Percentiles rank a stretch among this genome's conserved stretches.
Evolutionary conservation across 2,113 vertebrate species (phyloP).

Genomic region (Labeo catla): DNA sequence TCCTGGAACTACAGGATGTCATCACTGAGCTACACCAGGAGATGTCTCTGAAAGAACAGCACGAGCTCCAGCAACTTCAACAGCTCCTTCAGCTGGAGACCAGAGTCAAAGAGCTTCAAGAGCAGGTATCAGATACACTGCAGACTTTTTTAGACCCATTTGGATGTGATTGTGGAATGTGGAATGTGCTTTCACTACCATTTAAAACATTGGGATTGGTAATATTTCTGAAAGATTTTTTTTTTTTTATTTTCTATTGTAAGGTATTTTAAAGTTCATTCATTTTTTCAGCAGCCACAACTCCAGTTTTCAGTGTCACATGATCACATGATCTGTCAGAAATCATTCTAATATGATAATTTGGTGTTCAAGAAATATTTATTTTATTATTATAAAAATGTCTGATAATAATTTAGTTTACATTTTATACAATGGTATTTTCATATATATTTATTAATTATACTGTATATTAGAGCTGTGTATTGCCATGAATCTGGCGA

Average conservation of each 20-base stretch:
- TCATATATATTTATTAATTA: no score
- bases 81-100: constrained; percentile 61
- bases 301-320: neutral
- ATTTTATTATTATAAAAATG: no score
- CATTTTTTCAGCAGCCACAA: neutral
- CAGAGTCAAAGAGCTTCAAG: constrained; percentile 56
- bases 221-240: neutral
- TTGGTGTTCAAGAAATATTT: no score
- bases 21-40: constrained; percentile 64
- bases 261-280: neutral
- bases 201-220: neutral
- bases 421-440: no score
- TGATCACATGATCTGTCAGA: neutral
- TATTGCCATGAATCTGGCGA: no score
- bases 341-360: neutral
- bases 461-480: no score
- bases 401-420: no score
- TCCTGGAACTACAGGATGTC: constrained; percentile 63
- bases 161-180: neutral
- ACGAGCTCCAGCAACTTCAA: constrained; percentile 59
- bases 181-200: neutral
- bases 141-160: neutral
- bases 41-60: constrained; percentile 64
- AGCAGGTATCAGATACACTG: constrained; percentile 48
- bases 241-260: neutral